Base-by-base conservation (phyloP, 2,797 vertebrate genomes). In the Gallinago nigripennis region DNA sequence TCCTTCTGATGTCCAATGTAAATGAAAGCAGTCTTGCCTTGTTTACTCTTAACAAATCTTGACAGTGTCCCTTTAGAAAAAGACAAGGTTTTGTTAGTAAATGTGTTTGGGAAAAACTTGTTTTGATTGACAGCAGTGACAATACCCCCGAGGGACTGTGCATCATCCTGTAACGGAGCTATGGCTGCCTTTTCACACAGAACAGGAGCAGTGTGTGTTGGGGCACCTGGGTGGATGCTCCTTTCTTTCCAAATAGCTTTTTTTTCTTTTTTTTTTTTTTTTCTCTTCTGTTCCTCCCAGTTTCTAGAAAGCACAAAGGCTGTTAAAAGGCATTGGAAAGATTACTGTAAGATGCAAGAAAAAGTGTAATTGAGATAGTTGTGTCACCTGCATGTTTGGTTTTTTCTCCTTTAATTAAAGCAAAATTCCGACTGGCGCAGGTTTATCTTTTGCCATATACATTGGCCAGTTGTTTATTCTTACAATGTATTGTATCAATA, bases 101-200 rank as follows among this genome's bases (percentile, higher is more conserved):
- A 88, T 46, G 70, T 82, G 68, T 80, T 96, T 7, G 1, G n/a
- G 77, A 79, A 86, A 94, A 94, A 46, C 81, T 89, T 87, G 71
- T 87, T 94, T 92, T 94, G 95, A 94, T 75, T 96, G 91, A 90
- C 90, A 90, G 23, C 2, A n/a, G 86, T 12, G 68, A 45, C 92
- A 93, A 54, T 87, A 39, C 53, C 86, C 96, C 3, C 58, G 46
- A 82, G 96, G 94, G 93, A 69, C 25, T 82, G 66, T 88, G 41
- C 72, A 51, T 94, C 70, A 46, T 43, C 37, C 66, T 28, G 28
- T 37, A 88, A 85, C 57, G 83, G 70, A 93, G 50, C 82, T 94
- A 43, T 33, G 63, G 64, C 73, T 54, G 82, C 39, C 48, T 86
- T 65, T 80, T 73, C 71, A 73, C 53, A n/a, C 15, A 61, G 75